Evolutionary conservation across 1,140 invertebrate genomes (phyloP), one percentile per base, ranked within the genome.

Genomic region (Tetragnatha versicolor): DNA sequence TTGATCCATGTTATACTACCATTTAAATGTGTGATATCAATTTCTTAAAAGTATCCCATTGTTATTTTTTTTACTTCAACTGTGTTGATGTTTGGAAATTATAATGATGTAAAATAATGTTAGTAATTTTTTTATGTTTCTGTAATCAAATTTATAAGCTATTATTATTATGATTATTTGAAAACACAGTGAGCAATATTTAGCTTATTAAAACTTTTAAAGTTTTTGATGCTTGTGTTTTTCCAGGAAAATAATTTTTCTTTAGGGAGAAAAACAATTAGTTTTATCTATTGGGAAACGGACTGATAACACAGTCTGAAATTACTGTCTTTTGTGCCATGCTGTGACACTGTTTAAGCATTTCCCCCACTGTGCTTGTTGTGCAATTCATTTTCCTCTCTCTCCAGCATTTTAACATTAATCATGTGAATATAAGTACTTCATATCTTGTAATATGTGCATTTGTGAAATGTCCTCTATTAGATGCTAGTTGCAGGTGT

Each of bases 321-420:
- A 14, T 10, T 60, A 10, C 27, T 9, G 17, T 60, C 35, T 17
- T 10, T 55, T 55, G 47, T 70, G 68, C 68, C 47, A 51, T 70
- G 33, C 55, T 22, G 27, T 68, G n/a, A 25, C 35, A 51, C 4
- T 22, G 25, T 51, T 33, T 55, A 14, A 3, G 29, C 6, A 53
- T 37, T 25, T 70, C 20, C 17, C 4, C 29, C 31, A 45, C 10
- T 33, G 22, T 51, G 27, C 45, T 14, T 70, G 31, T 37, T 39
- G 6, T 58, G 17, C 2, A 51, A 63, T n/a, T 37, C 37, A 45
- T 35, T 55, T 76, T 29, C 42, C 27, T 65, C n/a, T 66, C 5
- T 61, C 22, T 77, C 27, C 25, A 49, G 73, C 73, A 77, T 77
- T 77, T 77, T 77, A 63, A 53, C 61, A 66, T 77, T 77, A 66